phyloP scores from a whole-genome alignment of 2,113 vertebrate genomes.

The Tursiops truncatus region DNA sequence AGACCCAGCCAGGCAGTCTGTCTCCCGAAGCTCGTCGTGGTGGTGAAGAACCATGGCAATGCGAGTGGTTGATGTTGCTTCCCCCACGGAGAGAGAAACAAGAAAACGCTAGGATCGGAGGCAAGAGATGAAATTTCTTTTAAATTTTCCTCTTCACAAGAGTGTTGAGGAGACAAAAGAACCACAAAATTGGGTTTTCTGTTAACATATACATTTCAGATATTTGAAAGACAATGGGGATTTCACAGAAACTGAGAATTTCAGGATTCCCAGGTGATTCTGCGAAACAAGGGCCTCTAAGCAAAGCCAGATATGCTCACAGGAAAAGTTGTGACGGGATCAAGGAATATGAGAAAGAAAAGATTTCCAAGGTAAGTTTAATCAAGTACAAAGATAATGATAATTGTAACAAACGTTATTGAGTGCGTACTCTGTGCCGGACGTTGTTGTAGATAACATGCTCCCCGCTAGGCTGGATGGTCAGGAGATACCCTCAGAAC shows the following conservation, averaged over 20 bases:
- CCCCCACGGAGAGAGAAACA: neutral
- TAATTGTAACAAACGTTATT: neutral
- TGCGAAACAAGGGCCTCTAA: neutral
- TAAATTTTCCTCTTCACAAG: neutral
- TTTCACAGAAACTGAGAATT: neutral
- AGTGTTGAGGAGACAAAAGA: neutral
- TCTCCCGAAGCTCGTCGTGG: neutral
- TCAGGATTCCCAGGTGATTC: neutral
- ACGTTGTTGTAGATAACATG: neutral
- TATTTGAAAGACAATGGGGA: neutral
- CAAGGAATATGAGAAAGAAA: neutral
- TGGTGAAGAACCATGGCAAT: fast-evolving
- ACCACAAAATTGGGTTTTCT: neutral
- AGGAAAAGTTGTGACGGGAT: neutral
- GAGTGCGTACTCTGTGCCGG: neutral
- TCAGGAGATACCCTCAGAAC: neutral
- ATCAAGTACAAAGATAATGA: neutral
- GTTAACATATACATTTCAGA: neutral
- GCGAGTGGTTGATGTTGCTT: neutral
- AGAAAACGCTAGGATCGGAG: neutral
- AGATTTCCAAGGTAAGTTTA: neutral
- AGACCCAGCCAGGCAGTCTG: neutral
- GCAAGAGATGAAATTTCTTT: neutral
- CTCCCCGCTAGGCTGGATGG: no score
- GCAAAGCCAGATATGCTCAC: neutral